These are phyloP conservation scores for Decapterus maruadsi DNA, from an alignment of 2,797 vertebrate species.

Conservation along the genomic window DNA sequence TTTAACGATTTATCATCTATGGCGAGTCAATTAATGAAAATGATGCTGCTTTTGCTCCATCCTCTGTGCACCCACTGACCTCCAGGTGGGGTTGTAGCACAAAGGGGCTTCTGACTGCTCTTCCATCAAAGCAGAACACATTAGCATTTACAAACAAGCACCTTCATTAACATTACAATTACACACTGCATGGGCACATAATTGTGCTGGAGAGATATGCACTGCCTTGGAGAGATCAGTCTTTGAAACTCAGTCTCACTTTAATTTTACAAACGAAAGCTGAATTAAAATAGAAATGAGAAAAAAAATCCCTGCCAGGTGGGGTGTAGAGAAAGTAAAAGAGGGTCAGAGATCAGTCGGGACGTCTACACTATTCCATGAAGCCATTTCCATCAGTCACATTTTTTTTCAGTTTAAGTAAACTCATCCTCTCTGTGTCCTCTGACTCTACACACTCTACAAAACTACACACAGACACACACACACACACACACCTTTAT, in stretches of 20 bases:
- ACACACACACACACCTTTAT: constrained; percentile 86
- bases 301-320: constrained; percentile 10
- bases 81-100: constrained; percentile 70
- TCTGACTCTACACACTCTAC: constrained; percentile 33
- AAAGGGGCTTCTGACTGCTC: constrained; percentile 63
- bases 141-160: constrained; percentile 82
- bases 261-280: constrained; percentile 62
- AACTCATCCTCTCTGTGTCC: constrained; percentile 35
- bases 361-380: constrained; percentile 10
- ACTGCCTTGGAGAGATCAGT: constrained; percentile 57
- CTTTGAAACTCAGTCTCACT: constrained; percentile 72
- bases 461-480: background rate
- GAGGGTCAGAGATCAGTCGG: constrained; percentile 53
- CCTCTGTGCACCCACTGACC: constrained; percentile 55
- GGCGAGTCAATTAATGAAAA: constrained; percentile 64
- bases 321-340: constrained; percentile 43
- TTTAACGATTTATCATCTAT: constrained; percentile 76
- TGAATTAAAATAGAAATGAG: constrained; percentile 53
- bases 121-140: constrained; percentile 72
- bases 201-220: constrained; percentile 71
- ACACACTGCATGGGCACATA: constrained; percentile 76
- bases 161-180: constrained; percentile 84
- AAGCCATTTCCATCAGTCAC: constrained; percentile 25
- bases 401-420: constrained; percentile 23
- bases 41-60: constrained; percentile 48